These are phyloP conservation scores for Plecotus auritus DNA, from an alignment of 2,113 vertebrate species.

Conservation along the genomic window DNA sequence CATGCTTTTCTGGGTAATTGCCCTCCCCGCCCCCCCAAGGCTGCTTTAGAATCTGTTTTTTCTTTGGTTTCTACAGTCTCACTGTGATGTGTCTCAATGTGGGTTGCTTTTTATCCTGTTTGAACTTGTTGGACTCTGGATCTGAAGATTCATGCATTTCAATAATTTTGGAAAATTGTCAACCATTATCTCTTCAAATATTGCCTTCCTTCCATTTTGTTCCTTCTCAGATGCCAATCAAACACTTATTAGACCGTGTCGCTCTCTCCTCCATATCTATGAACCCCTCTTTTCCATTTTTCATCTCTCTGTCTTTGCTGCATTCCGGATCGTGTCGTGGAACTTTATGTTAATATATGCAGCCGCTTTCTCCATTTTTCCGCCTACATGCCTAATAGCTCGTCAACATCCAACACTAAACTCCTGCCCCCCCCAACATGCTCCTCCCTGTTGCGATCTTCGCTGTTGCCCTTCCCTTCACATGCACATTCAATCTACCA, in stretches of 20 bases:
- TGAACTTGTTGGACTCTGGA: neutral
- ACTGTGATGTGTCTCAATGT: neutral
- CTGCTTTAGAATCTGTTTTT: neutral
- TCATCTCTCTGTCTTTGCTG: neutral
- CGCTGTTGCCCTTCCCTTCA: neutral
- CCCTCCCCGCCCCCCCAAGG: neutral
- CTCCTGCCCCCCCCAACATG: neutral
- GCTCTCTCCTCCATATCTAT: neutral
- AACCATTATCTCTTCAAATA: neutral
- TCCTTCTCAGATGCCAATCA: neutral
- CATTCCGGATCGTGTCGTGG: neutral
- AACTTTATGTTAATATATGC: neutral
- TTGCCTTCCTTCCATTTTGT: neutral
- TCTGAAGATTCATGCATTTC: slow-evolving; percentile 11
- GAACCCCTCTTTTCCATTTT: neutral
- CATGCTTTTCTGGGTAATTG: neutral
- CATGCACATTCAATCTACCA: neutral
- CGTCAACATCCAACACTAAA: neutral
- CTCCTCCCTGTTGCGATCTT: neutral
- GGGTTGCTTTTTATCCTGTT: neutral
- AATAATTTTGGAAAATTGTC: slow-evolving; percentile 13
- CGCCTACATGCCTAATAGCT: neutral
- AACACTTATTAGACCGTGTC: neutral
- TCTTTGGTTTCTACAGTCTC: neutral
- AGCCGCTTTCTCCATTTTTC: neutral